Conservation (phyloP, 2,113 vertebrate species). For the Pelecanus crispus region DNA sequence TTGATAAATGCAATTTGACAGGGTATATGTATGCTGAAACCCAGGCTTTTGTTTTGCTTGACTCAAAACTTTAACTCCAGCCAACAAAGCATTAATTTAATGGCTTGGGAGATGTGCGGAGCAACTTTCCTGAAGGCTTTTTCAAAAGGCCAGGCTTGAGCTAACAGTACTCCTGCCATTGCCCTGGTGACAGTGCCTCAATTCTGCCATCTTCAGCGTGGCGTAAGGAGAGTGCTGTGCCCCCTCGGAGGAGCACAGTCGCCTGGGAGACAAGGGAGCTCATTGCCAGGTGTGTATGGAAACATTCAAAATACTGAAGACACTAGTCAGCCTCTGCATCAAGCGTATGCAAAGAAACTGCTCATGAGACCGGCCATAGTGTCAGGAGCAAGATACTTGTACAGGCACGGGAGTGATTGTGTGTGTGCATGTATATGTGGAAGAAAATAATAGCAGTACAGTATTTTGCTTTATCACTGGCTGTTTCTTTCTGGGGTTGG, state of each 20-base stretch:
- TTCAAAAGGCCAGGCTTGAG: neutral
- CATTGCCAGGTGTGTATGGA: too few relatives aligned
- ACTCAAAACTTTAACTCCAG: constrained; percentile 17
- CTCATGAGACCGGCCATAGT: neutral
- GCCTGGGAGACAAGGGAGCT: neutral
- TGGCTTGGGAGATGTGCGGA: neutral
- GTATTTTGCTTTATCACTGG: neutral
- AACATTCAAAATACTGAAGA: neutral
- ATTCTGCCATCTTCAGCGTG: neutral
- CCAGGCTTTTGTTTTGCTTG: constrained; percentile 49
- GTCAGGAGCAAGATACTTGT: too few relatives aligned
- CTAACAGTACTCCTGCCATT: neutral
- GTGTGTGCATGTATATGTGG: too few relatives aligned
- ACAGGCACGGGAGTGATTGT: neutral
- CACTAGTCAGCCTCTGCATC: neutral
- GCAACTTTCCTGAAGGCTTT: neutral
- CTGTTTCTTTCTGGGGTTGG: neutral
- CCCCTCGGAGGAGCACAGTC: neutral
- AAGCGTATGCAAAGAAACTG: neutral
- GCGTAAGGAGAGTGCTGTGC: neutral
- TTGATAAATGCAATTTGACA: constrained; percentile 64
- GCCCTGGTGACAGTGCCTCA: neutral
- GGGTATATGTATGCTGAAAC: constrained; percentile 21
- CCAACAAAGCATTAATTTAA: constrained; percentile 28
- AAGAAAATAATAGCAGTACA: neutral